Evolutionary conservation across 64 coral and sea anemone genomes (phyloP).

Genomic region (Trachythela sp.): DNA sequence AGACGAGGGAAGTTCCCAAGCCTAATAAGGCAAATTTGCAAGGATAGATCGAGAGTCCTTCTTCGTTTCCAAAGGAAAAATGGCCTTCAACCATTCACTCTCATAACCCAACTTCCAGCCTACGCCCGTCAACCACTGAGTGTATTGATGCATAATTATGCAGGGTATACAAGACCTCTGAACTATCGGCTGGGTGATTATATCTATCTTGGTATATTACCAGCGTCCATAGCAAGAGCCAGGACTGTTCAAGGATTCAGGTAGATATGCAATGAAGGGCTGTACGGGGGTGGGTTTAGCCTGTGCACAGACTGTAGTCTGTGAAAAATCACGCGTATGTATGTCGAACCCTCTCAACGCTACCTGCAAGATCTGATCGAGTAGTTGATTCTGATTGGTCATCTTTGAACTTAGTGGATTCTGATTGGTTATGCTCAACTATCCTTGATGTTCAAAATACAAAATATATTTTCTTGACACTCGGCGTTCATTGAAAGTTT

Average conservation of each 20-base stretch:
- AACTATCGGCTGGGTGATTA: constrained; percentile 35
- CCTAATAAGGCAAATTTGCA: constrained; percentile 27
- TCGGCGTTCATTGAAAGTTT: too few relatives aligned
- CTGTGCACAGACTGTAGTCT: too few relatives aligned
- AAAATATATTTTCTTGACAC: too few relatives aligned
- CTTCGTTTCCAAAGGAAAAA: constrained; percentile 35
- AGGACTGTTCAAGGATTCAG: constrained; percentile 25
- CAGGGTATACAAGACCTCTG: constrained; percentile 25
- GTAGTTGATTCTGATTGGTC: too few relatives aligned
- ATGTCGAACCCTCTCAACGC: too few relatives aligned
- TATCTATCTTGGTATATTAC: constrained; percentile 53
- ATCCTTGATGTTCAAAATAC: too few relatives aligned
- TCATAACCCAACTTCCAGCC: not conserved
- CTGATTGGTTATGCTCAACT: too few relatives aligned
- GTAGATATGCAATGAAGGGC: too few relatives aligned
- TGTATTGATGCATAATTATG: constrained; percentile 21
- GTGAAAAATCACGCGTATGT: too few relatives aligned
- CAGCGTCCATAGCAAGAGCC: not conserved
- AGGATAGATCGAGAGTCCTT: constrained; percentile 44
- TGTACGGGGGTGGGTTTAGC: too few relatives aligned
- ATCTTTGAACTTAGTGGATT: too few relatives aligned
- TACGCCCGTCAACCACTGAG: not conserved
- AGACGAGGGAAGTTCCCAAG: not conserved
- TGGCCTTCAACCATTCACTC: constrained; percentile 34
- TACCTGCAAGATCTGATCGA: too few relatives aligned